Evolutionary conservation across 2,797 vertebrate species (phyloP).

Genomic region (Microchirus variegatus): DNA sequence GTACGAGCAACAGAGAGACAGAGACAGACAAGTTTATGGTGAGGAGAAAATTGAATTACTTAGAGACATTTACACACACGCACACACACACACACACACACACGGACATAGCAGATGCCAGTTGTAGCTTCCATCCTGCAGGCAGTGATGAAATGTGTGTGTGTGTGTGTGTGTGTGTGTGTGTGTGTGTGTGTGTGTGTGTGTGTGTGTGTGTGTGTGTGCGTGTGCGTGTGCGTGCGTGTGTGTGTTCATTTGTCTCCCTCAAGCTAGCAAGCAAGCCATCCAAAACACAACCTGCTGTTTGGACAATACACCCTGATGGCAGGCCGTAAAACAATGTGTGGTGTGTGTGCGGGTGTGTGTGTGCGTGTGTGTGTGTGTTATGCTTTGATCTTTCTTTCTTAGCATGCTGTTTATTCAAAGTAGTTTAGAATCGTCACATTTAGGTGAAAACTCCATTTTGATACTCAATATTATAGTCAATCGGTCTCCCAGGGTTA

Average conservation of each 20-base stretch:
- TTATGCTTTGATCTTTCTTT: neutral
- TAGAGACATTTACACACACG: constrained; percentile 19
- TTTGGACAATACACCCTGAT: constrained; percentile 54
- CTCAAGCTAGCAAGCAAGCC: constrained; percentile 52
- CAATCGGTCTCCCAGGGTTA: too few relatives aligned
- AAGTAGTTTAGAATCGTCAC: too few relatives aligned
- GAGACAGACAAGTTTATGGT: constrained; percentile 41
- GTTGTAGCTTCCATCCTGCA: constrained; percentile 30
- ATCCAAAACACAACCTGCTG: constrained; percentile 66
- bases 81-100: constrained; percentile 27
- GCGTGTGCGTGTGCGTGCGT: constrained; percentile 30
- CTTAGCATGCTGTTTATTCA: too few relatives aligned
- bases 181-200: constrained; percentile 31
- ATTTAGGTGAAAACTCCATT: too few relatives aligned
- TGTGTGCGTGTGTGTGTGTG: constrained; percentile 7
- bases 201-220: constrained; percentile 36
- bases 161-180: constrained; percentile 33
- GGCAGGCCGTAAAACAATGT: constrained; percentile 49
- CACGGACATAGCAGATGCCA: constrained; percentile 40
- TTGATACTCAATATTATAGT: too few relatives aligned
- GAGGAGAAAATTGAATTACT: constrained; percentile 46
- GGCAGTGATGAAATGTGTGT: constrained; percentile 34
- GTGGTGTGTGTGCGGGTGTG: too few relatives aligned
- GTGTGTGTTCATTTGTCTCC: constrained; percentile 43
- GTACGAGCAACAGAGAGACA: constrained; percentile 6